These are phyloP conservation scores for Pogonomyrmex californicus DNA, from an alignment of 1,140 invertebrate genomes.

Conservation along the genomic window DNA sequence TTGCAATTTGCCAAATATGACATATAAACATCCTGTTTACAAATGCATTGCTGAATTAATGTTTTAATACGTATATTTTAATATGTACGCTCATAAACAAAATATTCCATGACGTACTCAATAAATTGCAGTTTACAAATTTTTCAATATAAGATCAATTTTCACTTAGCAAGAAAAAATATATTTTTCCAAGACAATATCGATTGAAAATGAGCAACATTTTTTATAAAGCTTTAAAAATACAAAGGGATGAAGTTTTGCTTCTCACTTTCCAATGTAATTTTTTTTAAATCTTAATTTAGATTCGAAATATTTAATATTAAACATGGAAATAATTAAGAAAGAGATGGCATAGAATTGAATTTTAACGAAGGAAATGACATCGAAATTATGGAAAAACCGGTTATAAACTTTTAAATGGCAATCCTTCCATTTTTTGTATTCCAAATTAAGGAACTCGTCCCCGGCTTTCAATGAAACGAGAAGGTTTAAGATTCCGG, in stretches of 20 bases:
- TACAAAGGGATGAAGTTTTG: neutral
- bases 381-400: neutral
- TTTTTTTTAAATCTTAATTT: conserved; percentile 1
- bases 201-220: neutral
- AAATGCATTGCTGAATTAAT: neutral
- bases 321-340: neutral
- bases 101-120: neutral
- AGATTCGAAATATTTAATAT: neutral
- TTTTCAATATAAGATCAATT: neutral
- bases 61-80: neutral
- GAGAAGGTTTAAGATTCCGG: neutral
- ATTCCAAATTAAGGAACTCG: neutral
- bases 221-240: neutral
- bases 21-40: neutral
- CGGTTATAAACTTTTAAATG: neutral
- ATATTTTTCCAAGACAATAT: neutral
- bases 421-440: neutral
- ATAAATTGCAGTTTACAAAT: neutral
- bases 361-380: neutral
- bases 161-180: neutral
- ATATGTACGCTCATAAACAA: neutral
- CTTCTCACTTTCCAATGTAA: neutral
- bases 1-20: neutral
- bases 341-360: neutral
- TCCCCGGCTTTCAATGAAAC: neutral